Percentiles rank a stretch among this genome's conserved stretches.
phyloP scores from a whole-genome alignment of 2,113 vertebrate species.

The Bettongia penicillata region DNA sequence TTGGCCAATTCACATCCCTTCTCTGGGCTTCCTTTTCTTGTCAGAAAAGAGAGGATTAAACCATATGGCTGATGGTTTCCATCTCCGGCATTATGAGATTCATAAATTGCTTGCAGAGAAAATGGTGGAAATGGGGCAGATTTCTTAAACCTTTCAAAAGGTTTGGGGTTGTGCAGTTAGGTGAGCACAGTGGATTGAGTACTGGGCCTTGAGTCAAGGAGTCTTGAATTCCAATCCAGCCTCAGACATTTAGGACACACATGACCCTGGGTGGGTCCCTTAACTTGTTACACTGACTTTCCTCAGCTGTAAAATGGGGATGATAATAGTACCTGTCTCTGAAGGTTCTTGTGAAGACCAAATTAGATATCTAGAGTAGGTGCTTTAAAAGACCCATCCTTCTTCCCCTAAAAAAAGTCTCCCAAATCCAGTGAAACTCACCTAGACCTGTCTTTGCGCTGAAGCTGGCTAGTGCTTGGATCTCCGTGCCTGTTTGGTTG shows the following conservation, averaged over 20 bases:
- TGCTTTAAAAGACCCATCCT: neutral
- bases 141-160: neutral
- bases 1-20: neutral
- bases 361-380: neutral
- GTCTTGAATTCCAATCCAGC: neutral
- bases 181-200: neutral
- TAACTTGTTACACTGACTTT: neutral
- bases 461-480: neutral
- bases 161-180: neutral
- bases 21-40: neutral
- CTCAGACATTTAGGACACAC: neutral
- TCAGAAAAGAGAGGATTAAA: neutral
- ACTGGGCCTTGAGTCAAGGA: too few relatives aligned
- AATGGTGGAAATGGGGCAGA: neutral
- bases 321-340: neutral
- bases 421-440: neutral
- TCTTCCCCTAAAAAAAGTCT: neutral
- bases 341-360: neutral
- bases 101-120: neutral
- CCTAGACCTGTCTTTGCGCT: neutral
- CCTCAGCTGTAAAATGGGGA: neutral
- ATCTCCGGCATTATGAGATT: neutral
- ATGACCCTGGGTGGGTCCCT: neutral
- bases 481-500: neutral
- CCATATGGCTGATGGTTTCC: neutral